Percentiles rank a stretch among this genome's conserved stretches.
Conservation (phyloP, 2,113 vertebrate genomes). For the Pelmatolapia mariae region DNA sequence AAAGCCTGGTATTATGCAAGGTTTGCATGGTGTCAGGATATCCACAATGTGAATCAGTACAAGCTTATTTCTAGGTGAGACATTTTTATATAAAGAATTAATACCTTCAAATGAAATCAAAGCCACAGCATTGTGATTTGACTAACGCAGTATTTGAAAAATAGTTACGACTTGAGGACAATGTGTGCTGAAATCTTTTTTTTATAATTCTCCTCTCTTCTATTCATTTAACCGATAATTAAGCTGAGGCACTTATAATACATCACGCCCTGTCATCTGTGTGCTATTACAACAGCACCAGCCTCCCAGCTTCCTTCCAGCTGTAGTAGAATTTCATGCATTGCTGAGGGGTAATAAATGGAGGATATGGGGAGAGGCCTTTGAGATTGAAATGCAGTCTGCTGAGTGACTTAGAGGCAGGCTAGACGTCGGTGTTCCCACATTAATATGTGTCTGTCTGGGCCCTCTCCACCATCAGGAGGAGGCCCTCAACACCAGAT, state of each 20-base stretch:
- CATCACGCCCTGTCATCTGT: background rate
- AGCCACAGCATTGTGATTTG: background rate
- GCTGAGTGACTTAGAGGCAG: slow-evolving; percentile 59
- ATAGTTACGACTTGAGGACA: background rate
- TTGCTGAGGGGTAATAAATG: slow-evolving; percentile 67
- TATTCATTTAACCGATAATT: background rate
- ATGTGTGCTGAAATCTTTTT: background rate
- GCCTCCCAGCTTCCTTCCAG: slow-evolving; percentile 12
- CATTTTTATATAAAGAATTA: background rate
- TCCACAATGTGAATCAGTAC: background rate
- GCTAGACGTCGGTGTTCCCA: slow-evolving; percentile 70
- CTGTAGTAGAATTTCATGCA: slow-evolving; percentile 51
- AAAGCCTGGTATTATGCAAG: background rate
- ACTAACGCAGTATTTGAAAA: background rate
- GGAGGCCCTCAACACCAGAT: slow-evolving; percentile 72
- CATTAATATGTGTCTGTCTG: slow-evolving; percentile 79
- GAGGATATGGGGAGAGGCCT: slow-evolving; percentile 59
- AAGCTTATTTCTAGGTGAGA: background rate
- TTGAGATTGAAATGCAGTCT: slow-evolving; percentile 73
- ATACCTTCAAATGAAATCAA: background rate
- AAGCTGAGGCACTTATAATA: background rate
- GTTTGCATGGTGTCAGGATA: background rate
- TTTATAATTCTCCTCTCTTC: background rate
- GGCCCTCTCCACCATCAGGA: slow-evolving; percentile 61
- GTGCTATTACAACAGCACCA: background rate